Percentiles rank a stretch among this genome's conserved stretches.
These are phyloP conservation scores for Apantesis nais DNA, from an alignment of 2,888 invertebrate species.

Conservation along the genomic window DNA sequence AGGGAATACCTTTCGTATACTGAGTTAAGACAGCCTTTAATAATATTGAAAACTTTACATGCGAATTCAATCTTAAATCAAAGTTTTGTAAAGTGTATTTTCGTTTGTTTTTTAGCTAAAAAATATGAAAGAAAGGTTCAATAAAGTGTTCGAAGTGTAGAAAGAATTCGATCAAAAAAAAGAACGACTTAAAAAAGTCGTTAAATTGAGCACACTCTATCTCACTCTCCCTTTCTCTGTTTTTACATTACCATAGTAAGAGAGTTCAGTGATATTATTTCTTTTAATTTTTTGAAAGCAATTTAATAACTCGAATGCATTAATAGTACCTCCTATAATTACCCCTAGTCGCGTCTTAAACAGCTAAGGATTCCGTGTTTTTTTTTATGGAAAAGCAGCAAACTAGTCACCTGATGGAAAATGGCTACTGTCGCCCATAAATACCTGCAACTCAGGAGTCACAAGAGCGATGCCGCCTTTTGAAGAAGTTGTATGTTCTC, in stretches of 20 bases:
- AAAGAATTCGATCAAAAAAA: conserved; percentile 36
- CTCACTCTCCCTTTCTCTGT: not conserved
- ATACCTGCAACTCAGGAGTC: no score
- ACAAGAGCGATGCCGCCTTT: no score
- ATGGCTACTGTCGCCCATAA: no score
- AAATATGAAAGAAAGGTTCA: conserved; percentile 34
- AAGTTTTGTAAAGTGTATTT: conserved; percentile 2
- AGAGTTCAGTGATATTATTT: not conserved
- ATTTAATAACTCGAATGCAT: not conserved
- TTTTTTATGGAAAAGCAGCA: no score
- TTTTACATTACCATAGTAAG: conserved; percentile 1
- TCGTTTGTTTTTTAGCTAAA: not conserved
- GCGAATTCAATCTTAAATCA: not conserved
- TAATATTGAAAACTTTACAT: not conserved
- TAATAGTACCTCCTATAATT: not conserved
- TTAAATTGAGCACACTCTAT: conserved; percentile 4
- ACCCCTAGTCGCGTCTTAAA: no score
- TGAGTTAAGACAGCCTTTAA: conserved; percentile 31
- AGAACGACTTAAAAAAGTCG: conserved; percentile 25
- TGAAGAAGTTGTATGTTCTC: no score
- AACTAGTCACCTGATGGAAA: no score
- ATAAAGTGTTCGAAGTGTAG: conserved; percentile 30
- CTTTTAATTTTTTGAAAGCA: not conserved
- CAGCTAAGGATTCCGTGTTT: no score
- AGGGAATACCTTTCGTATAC: conserved; percentile 32